Conservation (phyloP, 2,113 vertebrate genomes). For the Elephantulus edwardii region DNA sequence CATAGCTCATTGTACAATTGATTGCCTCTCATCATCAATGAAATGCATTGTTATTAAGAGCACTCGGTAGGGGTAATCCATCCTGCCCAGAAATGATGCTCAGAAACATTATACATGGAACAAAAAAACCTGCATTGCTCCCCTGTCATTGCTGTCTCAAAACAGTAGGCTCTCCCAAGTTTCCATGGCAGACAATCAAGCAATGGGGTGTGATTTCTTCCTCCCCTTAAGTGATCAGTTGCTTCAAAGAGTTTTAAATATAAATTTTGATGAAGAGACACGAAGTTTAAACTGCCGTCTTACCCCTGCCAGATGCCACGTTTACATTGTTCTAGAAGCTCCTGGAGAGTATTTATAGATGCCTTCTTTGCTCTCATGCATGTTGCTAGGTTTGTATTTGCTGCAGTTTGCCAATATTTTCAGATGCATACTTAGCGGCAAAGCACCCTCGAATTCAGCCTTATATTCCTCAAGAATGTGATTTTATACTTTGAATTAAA, state of each 20-base stretch:
- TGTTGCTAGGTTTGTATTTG: neutral
- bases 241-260: neutral
- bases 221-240: neutral
- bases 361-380: neutral
- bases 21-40: neutral
- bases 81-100: neutral
- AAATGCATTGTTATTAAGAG: slow-evolving; percentile 20
- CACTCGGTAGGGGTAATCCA: neutral
- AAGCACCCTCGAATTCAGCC: neutral
- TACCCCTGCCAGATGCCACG: neutral
- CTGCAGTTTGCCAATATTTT: neutral
- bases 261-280: neutral
- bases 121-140: neutral
- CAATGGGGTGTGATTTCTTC: neutral
- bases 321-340: neutral
- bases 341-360: neutral
- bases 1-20: neutral
- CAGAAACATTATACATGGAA: neutral
- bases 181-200: neutral
- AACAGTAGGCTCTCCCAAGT: neutral
- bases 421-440: neutral
- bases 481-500: neutral
- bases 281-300: neutral
- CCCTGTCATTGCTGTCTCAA: neutral
- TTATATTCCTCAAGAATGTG: neutral